Conservation (phyloP, 2,888 invertebrate genomes). For the Selenia dentaria region DNA sequence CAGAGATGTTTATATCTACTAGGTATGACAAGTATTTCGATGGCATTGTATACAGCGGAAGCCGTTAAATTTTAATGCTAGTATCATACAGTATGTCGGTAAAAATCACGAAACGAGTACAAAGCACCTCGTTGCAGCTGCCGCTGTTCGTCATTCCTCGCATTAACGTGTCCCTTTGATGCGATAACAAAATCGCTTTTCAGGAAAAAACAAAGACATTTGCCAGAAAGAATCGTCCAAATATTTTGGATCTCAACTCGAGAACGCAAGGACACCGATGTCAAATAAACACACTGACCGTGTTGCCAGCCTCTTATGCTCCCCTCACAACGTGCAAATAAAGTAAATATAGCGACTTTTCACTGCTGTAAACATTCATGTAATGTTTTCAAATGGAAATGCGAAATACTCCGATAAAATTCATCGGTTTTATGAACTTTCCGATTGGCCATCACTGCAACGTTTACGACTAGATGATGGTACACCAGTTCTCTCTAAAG, state of each 20-base stretch:
- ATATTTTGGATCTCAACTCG: conserved; percentile 45
- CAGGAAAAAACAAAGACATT: conserved; percentile 48
- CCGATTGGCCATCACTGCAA: conserved; percentile 12
- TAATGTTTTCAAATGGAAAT: conserved; percentile 19
- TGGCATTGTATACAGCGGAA: conserved; percentile 14
- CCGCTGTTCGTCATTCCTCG: conserved; percentile 31
- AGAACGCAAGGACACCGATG: conserved; percentile 47
- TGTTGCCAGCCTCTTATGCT: conserved; percentile 33
- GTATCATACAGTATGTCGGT: conserved; percentile 12
- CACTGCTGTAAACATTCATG: conserved; percentile 27
- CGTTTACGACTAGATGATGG: conserved; percentile 34
- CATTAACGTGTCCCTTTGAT: conserved; percentile 45
- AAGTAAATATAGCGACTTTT: conserved; percentile 21
- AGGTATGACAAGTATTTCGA: too few relatives aligned
- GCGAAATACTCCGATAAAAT: conserved; percentile 11
- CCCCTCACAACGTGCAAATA: conserved; percentile 26
- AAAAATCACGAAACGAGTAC: conserved; percentile 13
- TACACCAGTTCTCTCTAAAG: conserved; percentile 44
- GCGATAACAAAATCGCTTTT: conserved; percentile 41
- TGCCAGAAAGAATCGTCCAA: conserved; percentile 52
- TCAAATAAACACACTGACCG: conserved; percentile 42
- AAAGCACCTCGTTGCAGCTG: conserved; percentile 35
- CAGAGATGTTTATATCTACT: too few relatives aligned
- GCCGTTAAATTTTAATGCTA: conserved; percentile 10
- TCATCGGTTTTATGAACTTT: conserved; percentile 20